A percentile compares a stretch with the other conserved stretches of the same genome.
These are phyloP conservation scores for Acanthiza pusilla DNA, from an alignment of 2,797 vertebrate species.

Conservation along the genomic window DNA sequence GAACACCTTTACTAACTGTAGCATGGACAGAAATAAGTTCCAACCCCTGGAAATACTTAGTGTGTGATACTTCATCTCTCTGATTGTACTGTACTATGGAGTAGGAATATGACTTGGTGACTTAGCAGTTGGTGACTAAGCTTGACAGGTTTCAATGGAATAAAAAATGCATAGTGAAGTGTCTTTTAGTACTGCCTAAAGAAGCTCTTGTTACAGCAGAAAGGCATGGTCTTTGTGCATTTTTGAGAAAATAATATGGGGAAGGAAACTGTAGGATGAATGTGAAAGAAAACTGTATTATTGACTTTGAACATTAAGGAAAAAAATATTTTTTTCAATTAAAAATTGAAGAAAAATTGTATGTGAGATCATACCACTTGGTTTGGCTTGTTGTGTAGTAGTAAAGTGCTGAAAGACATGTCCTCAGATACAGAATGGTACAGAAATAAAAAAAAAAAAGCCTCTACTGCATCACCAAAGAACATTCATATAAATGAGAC, in stretches of 20 bases:
- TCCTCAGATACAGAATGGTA: neutral
- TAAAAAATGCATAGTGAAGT: neutral
- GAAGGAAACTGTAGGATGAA: neutral
- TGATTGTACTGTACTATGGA: neutral
- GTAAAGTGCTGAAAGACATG: neutral
- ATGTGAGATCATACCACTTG: neutral
- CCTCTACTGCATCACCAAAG: neutral
- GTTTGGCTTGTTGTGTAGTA: neutral
- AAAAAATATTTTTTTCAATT: rapidly evolving
- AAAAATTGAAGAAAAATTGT: neutral
- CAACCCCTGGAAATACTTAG: neutral
- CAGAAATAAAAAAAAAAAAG: neutral
- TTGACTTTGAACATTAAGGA: neutral
- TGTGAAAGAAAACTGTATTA: neutral
- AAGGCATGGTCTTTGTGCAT: neutral
- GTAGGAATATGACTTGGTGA: neutral
- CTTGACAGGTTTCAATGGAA: neutral
- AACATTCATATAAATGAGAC: neutral
- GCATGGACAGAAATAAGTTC: neutral
- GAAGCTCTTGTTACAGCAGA: neutral
- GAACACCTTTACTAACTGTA: neutral
- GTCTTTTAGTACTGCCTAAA: neutral
- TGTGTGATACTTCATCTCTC: neutral
- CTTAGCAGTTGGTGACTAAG: neutral
- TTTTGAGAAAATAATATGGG: neutral